Conservation (phyloP, 2,797 vertebrate species). For the Cichlasoma orientale region DNA sequence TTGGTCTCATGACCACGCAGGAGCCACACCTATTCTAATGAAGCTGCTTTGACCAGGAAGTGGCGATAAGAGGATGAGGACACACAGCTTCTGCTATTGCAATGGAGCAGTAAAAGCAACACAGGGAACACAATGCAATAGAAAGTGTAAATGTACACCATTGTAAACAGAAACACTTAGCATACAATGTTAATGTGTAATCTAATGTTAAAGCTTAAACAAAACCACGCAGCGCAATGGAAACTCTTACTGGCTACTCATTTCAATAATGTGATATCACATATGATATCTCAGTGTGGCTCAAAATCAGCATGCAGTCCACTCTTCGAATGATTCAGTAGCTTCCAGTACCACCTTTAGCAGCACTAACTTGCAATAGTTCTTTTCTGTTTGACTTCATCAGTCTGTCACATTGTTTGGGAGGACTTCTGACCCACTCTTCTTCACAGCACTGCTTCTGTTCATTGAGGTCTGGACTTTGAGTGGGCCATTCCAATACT, state of each 20-base stretch:
- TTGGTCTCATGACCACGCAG: neutral
- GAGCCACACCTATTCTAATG: conserved; percentile 61
- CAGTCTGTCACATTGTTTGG: accelerated
- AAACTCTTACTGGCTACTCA: neutral
- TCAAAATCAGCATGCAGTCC: neutral
- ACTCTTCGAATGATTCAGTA: neutral
- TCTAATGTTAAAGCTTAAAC: neutral
- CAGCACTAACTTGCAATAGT: neutral
- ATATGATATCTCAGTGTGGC: neutral
- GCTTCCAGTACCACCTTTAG: neutral
- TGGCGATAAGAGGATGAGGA: conserved; percentile 61
- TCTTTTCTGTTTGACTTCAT: neutral
- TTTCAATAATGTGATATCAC: neutral
- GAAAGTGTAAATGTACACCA: neutral
- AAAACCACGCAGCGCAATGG: neutral
- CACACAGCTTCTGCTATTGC: conserved; percentile 19
- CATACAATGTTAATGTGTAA: neutral
- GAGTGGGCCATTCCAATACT: neutral
- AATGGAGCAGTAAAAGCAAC: neutral
- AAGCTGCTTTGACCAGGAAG: conserved; percentile 66
- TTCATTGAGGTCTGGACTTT: neutral
- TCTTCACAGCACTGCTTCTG: neutral
- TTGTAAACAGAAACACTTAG: neutral
- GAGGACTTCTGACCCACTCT: neutral
- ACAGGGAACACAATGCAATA: neutral